Conservation (phyloP, 2,888 invertebrate species). For the Epicampocera succincta region DNA sequence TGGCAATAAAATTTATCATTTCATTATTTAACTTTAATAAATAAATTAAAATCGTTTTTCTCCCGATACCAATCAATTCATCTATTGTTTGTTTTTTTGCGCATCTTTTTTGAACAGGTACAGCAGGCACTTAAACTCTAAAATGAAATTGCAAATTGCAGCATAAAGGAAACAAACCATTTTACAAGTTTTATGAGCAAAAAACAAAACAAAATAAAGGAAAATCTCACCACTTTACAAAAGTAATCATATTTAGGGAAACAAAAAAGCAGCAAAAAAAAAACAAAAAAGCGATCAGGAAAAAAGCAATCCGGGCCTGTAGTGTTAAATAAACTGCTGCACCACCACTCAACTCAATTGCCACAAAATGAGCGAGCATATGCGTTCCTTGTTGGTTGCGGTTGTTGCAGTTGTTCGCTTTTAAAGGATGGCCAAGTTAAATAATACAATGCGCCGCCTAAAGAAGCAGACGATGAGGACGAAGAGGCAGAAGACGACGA, state of each 20-base stretch:
- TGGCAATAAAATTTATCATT: constrained; percentile 26
- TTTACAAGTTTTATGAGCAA: not conserved
- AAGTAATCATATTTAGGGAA: constrained; percentile 42
- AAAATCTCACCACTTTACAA: constrained; percentile 35
- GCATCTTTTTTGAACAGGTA: constrained; percentile 3
- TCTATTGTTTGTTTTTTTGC: too few species aligned
- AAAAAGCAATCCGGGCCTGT: constrained; percentile 23
- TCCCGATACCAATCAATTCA: constrained; percentile 38
- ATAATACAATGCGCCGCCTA: constrained; percentile 62
- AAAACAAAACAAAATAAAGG: not conserved
- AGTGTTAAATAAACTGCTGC: constrained; percentile 55
- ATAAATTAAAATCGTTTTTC: constrained; percentile 46
- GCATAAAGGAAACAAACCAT: constrained; percentile 21
- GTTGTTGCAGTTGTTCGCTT: constrained; percentile 7
- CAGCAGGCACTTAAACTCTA: constrained; percentile 5
- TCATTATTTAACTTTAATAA: constrained; percentile 21
- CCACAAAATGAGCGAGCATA: constrained; percentile 18
- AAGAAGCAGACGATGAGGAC: constrained; percentile 3
- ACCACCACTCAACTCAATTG: constrained; percentile 20
- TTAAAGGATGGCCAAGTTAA: constrained; percentile 47
- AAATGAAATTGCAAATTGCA: constrained; percentile 23
- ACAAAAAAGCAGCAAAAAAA: not conserved
- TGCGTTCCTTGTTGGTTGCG: constrained; percentile 14
- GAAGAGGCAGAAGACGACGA: not conserved
- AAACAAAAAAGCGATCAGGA: not conserved